These are phyloP conservation scores for Drosophila quinaria DNA, from an alignment of 2,888 invertebrate species.

Conservation along the genomic window DNA sequence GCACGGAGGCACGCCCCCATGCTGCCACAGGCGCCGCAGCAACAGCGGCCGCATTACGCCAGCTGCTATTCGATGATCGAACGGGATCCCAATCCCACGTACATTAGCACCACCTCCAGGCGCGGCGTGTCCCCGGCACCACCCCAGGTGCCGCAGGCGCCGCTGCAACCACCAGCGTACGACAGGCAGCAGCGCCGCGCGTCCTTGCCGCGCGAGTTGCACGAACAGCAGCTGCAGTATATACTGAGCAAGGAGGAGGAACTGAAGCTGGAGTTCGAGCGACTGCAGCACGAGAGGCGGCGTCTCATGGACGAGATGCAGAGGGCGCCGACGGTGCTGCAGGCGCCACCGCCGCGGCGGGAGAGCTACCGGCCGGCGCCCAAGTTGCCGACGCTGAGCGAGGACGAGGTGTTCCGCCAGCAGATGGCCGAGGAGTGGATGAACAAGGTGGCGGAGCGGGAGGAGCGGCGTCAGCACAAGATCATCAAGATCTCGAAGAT, in stretches of 20 bases:
- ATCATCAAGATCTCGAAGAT: constrained; percentile 91
- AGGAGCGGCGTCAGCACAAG: constrained; percentile 92
- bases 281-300: constrained; percentile 88
- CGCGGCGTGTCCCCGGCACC: constrained; percentile 74
- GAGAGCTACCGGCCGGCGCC: constrained; percentile 78
- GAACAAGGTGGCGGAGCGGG: constrained; percentile 91
- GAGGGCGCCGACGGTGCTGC: constrained; percentile 61
- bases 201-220: constrained; percentile 89
- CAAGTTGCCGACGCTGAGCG: constrained; percentile 87
- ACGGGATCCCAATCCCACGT: constrained; percentile 83
- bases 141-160: neutral
- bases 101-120: constrained; percentile 82
- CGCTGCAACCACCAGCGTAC: constrained; percentile 64
- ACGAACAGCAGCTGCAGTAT: constrained; percentile 87
- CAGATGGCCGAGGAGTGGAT: constrained; percentile 95
- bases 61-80: constrained; percentile 85
- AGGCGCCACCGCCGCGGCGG: constrained; percentile 69
- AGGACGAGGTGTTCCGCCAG: constrained; percentile 91
- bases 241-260: constrained; percentile 90
- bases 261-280: constrained; percentile 88
- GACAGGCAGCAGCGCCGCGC: constrained; percentile 83
- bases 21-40: constrained; percentile 73
- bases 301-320: constrained; percentile 83
- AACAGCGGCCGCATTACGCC: constrained; percentile 76
- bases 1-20: constrained; percentile 79